Percentiles rank a stretch among this genome's conserved stretches.
These are phyloP conservation scores for Camponotus vicinus DNA, from an alignment of 1,140 invertebrate species.

Conservation along the genomic window DNA sequence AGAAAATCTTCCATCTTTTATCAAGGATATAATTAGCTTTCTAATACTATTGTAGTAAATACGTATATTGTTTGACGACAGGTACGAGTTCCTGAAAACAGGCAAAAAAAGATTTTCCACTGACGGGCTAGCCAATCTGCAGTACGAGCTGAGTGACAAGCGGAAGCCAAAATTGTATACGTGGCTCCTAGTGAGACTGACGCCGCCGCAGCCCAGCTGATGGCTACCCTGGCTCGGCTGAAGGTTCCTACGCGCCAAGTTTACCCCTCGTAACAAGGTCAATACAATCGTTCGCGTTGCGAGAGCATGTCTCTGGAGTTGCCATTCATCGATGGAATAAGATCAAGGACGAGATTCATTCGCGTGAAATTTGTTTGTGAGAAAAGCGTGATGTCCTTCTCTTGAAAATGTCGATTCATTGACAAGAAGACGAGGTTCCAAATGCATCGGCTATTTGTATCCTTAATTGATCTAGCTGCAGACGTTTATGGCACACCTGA, in stretches of 20 bases:
- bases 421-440: conserved; percentile 21
- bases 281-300: conserved; percentile 1
- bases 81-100: conserved; percentile 94
- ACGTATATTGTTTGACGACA: conserved; percentile 80
- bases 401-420: neutral
- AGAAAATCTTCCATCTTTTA: neutral
- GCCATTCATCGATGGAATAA: conserved; percentile 10
- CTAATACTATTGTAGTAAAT: conserved; percentile 10
- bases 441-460: conserved; percentile 37
- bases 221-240: conserved; percentile 86
- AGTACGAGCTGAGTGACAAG: conserved; percentile 91
- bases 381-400: conserved; percentile 23
- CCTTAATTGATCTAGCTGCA: neutral
- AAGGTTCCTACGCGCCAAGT: conserved; percentile 52
- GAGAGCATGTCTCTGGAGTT: conserved; percentile 11
- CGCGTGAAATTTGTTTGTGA: neutral
- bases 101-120: conserved; percentile 93
- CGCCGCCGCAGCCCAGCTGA: conserved; percentile 87
- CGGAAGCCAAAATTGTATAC: conserved; percentile 91
- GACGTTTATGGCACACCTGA: neutral
- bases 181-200: conserved; percentile 90
- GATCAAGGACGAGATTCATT: neutral
- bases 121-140: conserved; percentile 95
- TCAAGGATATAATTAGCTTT: conserved; percentile 18
- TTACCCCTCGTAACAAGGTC: neutral